Percentiles rank a stretch among this genome's conserved stretches.
Conservation (phyloP, 2,797 vertebrate species). For the Acrocephalus scirpaceus region DNA sequence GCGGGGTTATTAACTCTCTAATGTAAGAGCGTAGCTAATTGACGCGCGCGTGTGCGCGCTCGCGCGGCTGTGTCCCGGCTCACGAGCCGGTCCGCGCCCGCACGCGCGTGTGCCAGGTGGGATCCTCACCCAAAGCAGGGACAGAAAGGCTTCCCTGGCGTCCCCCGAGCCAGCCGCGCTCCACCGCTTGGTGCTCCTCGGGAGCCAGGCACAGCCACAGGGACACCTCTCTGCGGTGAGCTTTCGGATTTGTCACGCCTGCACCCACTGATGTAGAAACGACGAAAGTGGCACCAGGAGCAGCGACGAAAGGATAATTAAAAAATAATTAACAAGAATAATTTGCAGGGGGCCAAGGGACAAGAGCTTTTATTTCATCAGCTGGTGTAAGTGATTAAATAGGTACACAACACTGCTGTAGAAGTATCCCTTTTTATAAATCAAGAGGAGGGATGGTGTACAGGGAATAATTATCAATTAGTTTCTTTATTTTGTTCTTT, state of each 20-base stretch:
- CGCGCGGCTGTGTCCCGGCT: fast-evolving
- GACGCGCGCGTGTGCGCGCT: background rate
- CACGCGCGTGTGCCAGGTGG: fast-evolving
- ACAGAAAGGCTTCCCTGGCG: background rate
- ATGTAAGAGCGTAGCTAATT: conserved; percentile 11
- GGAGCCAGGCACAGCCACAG: background rate
- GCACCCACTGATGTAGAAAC: conserved; percentile 67
- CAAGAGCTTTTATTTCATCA: conserved; percentile 67
- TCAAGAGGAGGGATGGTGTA: background rate
- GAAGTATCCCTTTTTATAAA: background rate
- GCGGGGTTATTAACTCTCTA: background rate
- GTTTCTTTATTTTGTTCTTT: conserved; percentile 44
- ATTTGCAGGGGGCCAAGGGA: conserved; percentile 73
- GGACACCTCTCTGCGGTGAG: background rate
- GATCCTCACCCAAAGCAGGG: background rate
- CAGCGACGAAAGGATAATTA: conserved; percentile 74
- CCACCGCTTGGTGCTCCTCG: background rate
- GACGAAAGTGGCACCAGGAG: conserved; percentile 58
- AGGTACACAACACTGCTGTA: conserved; percentile 24
- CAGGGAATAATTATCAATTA: conserved; percentile 42
- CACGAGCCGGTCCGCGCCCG: too few species aligned
- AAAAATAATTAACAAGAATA: conserved; percentile 82
- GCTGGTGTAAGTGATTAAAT: conserved; percentile 66
- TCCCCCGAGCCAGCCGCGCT: background rate
- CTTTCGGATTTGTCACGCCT: conserved; percentile 44